phyloP scores from a whole-genome alignment of 2,113 vertebrate genomes.

The Toxotes chatareus region DNA sequence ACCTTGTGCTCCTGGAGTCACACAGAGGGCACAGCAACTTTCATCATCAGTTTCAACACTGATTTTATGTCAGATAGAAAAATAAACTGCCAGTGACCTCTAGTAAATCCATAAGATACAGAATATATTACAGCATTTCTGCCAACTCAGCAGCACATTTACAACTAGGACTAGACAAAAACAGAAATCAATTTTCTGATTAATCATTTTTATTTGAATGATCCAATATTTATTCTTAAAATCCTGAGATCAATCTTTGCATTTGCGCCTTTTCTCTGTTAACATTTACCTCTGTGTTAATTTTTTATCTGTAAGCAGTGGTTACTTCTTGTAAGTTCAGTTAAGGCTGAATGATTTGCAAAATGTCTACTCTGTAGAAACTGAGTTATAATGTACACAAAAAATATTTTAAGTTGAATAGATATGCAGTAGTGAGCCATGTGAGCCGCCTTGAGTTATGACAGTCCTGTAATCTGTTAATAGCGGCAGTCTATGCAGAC shows the following conservation, averaged over 20 bases:
- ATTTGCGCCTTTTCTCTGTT: background rate
- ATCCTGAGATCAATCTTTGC: background rate
- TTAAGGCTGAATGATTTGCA: background rate
- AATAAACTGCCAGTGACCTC: slow-evolving; percentile 25
- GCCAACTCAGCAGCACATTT: slow-evolving; percentile 25
- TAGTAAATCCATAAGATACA: slow-evolving; percentile 20
- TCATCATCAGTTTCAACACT: slow-evolving; percentile 33
- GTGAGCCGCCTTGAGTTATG: background rate
- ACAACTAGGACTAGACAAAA: background rate
- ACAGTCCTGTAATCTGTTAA: background rate
- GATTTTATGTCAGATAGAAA: slow-evolving; percentile 38
- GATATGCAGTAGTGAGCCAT: too few relatives aligned
- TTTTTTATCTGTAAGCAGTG: too few relatives aligned
- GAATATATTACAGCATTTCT: background rate
- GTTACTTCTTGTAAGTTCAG: background rate
- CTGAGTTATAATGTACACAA: background rate
- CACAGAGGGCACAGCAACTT: slow-evolving; percentile 43
- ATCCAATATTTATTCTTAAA: background rate
- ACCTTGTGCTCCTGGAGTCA: slow-evolving; percentile 90
- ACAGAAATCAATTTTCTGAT: background rate
- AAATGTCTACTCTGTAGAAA: background rate
- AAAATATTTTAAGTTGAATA: background rate
- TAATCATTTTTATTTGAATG: background rate
- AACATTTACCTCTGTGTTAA: too few relatives aligned
- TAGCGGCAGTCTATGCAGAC: too few relatives aligned